These are phyloP conservation scores for Papilio polytes DNA, from an alignment of 1,140 invertebrate genomes.

Conservation along the genomic window DNA sequence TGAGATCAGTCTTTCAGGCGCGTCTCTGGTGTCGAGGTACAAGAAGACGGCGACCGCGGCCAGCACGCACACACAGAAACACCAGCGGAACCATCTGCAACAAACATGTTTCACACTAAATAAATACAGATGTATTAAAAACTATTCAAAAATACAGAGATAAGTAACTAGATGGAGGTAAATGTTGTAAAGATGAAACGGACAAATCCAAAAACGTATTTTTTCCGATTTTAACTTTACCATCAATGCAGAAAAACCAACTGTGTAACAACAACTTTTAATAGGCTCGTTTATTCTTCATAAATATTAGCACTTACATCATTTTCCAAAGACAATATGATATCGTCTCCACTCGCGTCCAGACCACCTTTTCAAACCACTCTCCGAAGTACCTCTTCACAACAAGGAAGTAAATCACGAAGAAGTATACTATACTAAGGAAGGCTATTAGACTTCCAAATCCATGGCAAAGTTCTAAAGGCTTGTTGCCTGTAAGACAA, in stretches of 20 bases:
- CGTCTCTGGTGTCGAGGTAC: conserved; percentile 86
- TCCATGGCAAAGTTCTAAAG: conserved; percentile 85
- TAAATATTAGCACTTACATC: conserved; percentile 56
- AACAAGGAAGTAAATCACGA: conserved; percentile 87
- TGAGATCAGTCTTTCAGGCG: conserved; percentile 87
- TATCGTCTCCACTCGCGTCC: conserved; percentile 61
- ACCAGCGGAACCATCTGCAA: conserved; percentile 63
- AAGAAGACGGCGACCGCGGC: conserved; percentile 84
- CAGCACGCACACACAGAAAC: conserved; percentile 68
- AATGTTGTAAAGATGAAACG: no score
- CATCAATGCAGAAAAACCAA: no score
- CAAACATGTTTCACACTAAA: conserved; percentile 3
- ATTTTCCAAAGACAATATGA: conserved; percentile 52
- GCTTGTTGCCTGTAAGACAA: conserved; percentile 53
- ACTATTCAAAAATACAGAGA: no score
- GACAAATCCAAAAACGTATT: no score
- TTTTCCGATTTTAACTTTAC: no score
- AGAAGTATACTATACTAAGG: conserved; percentile 85
- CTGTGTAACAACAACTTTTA: no score
- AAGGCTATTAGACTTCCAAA: conserved; percentile 90
- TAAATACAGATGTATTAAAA: no score
- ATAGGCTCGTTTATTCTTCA: no score
- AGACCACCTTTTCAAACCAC: conserved; percentile 69
- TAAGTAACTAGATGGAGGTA: no score
- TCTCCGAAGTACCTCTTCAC: conserved; percentile 85